phyloP scores from a whole-genome alignment of 1,140 invertebrate genomes.

The Drosophila equinoxialis region DNA sequence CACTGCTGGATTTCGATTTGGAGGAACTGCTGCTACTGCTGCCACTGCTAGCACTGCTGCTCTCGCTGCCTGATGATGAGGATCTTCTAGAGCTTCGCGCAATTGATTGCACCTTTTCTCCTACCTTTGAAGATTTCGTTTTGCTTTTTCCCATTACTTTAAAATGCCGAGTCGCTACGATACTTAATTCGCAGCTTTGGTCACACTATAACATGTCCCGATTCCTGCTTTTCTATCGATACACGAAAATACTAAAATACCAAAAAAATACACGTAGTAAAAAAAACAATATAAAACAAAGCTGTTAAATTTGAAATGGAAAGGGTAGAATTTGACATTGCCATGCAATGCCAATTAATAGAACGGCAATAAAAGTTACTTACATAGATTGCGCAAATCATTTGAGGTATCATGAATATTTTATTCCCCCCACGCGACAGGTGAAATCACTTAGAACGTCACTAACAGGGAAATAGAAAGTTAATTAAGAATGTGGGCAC shows the following conservation, averaged over 20 bases:
- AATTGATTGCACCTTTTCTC: constrained; percentile 19
- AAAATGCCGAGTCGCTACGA: background rate
- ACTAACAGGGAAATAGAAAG: constrained; percentile 6
- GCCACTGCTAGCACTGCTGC: constrained; percentile 12
- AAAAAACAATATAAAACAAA: too few species aligned
- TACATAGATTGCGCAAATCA: background rate
- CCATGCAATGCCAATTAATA: background rate
- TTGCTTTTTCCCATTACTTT: constrained; percentile 9
- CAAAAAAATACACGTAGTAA: background rate
- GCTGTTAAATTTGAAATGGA: too few species aligned
- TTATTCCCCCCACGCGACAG: background rate
- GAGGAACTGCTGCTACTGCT: constrained; percentile 20
- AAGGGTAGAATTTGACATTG: background rate
- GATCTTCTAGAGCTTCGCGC: constrained; percentile 23
- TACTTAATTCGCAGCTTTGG: background rate
- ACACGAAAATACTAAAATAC: background rate
- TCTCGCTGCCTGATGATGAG: constrained; percentile 31
- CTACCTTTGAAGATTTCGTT: constrained; percentile 10
- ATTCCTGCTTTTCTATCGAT: too few species aligned
- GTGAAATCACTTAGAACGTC: background rate
- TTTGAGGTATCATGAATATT: background rate
- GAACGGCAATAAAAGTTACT: background rate
- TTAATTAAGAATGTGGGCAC: background rate
- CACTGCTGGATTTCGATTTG: constrained; percentile 24
- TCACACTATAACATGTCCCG: background rate